phyloP scores from a whole-genome alignment of 1,140 invertebrate genomes.

The Dendrolimus kikuchii region DNA sequence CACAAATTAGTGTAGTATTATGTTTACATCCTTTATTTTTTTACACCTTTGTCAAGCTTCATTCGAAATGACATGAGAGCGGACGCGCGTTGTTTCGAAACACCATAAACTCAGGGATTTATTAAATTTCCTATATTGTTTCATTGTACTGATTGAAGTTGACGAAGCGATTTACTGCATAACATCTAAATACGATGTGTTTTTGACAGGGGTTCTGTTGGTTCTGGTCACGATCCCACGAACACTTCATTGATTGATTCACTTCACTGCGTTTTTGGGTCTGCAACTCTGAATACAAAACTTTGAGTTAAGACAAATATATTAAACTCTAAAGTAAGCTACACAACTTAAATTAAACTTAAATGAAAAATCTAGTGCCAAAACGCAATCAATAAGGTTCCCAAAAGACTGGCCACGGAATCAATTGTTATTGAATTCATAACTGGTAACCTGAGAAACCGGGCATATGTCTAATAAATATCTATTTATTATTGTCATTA shows the following conservation, averaged over 20 bases:
- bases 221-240: constrained; percentile 8
- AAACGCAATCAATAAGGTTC: constrained; percentile 1
- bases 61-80: constrained; percentile 36
- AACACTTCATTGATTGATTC: constrained; percentile 11
- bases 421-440: too few species aligned
- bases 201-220: constrained; percentile 65
- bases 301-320: background rate
- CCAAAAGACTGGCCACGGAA: constrained; percentile 2
- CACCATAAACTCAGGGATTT: constrained; percentile 3
- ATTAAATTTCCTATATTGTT: constrained; percentile 17
- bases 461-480: too few species aligned
- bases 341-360: constrained; percentile 4
- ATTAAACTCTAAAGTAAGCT: constrained; percentile 2
- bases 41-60: constrained; percentile 45
- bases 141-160: constrained; percentile 40
- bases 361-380: constrained; percentile 1
- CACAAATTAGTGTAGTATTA: constrained; percentile 64
- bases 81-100: constrained; percentile 3
- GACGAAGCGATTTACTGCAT: constrained; percentile 48
- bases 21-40: constrained; percentile 50
- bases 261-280: constrained; percentile 58
- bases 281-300: constrained; percentile 17
- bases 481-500: background rate
- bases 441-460: too few species aligned
- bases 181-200: constrained; percentile 61